Percentiles rank a stretch among this genome's conserved stretches.
Evolutionary conservation across 92 coral and sea anemone species (phyloP).

Genomic region (Zoanthus solanderi): DNA sequence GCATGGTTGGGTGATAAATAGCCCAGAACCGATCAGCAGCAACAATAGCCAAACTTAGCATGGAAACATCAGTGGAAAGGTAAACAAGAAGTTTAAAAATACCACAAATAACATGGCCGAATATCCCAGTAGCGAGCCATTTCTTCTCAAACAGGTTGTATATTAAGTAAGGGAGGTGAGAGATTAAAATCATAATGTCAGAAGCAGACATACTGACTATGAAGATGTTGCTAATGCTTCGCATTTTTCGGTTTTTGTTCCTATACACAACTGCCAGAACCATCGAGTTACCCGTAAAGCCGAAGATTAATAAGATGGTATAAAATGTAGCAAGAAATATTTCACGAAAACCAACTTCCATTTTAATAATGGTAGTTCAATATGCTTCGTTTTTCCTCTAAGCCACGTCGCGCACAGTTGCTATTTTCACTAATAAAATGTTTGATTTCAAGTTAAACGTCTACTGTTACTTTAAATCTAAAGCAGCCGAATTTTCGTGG

Average conservation of each 20-base stretch:
- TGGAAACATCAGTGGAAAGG: constrained; percentile 11
- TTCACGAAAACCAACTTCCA: not conserved
- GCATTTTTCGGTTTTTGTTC: constrained; percentile 12
- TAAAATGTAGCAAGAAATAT: constrained; percentile 18
- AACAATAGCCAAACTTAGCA: constrained; percentile 8
- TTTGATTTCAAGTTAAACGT: not conserved
- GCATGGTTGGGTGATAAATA: not conserved
- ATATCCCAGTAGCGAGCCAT: constrained; percentile 2
- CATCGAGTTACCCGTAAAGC: not conserved
- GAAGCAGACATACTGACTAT: constrained; percentile 13
- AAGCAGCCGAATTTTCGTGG: not conserved
- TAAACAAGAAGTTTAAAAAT: not conserved
- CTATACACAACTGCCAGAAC: constrained; percentile 2
- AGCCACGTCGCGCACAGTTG: not conserved
- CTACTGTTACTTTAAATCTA: not conserved
- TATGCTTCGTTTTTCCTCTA: not conserved
- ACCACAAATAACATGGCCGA: not conserved
- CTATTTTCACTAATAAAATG: not conserved
- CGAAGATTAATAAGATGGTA: not conserved
- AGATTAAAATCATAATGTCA: not conserved
- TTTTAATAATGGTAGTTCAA: not conserved
- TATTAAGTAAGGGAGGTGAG: not conserved
- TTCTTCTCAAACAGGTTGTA: not conserved
- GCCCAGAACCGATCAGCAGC: constrained; percentile 17
- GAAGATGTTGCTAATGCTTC: constrained; percentile 11